Percentiles rank a stretch among this genome's conserved stretches.
Evolutionary conservation across 2,797 vertebrate genomes (phyloP).

Genomic region (Mastacembelus armatus): DNA sequence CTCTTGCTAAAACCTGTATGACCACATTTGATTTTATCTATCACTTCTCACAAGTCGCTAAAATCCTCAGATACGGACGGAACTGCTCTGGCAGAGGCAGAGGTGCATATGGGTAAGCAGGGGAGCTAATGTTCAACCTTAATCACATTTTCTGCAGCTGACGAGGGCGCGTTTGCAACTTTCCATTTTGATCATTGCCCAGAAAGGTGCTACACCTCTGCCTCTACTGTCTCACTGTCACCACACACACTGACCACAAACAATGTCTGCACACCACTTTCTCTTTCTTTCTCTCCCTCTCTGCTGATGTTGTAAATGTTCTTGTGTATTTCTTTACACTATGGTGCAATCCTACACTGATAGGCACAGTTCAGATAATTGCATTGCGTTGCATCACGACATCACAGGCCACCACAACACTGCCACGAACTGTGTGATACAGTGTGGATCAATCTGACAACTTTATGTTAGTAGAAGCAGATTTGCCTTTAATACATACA

Average conservation of each 20-base stretch:
- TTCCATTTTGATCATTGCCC: constrained; percentile 11
- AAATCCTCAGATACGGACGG: neutral
- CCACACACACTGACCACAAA: neutral
- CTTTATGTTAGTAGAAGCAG: neutral
- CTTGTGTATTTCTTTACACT: constrained; percentile 34
- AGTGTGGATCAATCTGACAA: neutral
- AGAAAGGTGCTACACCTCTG: constrained; percentile 18
- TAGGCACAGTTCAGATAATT: constrained; percentile 63
- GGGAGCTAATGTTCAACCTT: constrained; percentile 32
- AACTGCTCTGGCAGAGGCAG: neutral
- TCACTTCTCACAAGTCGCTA: neutral
- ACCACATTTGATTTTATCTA: too few species aligned
- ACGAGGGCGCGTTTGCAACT: constrained; percentile 4
- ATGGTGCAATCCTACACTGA: constrained; percentile 41
- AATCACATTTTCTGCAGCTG: neutral
- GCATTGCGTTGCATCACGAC: constrained; percentile 40
- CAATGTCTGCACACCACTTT: neutral
- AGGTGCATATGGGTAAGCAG: neutral
- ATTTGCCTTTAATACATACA: neutral
- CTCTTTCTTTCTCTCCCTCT: neutral
- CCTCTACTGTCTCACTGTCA: neutral
- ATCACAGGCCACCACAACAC: constrained; percentile 12
- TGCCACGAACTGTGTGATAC: neutral
- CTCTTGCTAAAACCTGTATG: too few species aligned
- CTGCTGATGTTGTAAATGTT: constrained; percentile 25